Evolutionary conservation across 1,140 invertebrate genomes (phyloP), one percentile per base, ranked within the genome.

Genomic region (Caenorhabditis tropicalis): DNA sequence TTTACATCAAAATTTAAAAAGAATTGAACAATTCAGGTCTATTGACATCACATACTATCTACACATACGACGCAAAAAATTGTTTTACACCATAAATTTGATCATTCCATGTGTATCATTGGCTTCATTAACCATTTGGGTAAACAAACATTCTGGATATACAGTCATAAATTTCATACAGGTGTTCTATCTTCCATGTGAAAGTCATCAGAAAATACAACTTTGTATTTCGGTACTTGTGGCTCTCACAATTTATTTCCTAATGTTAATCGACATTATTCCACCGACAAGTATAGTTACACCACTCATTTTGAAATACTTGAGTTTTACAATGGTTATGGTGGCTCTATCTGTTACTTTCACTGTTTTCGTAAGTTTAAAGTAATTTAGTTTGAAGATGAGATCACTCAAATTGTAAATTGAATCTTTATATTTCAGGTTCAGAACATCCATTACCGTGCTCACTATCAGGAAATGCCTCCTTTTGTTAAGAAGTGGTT

Each of bases 381-480:
- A 1, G 3, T 27, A 79, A 31, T 79, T 79, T 48, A n/a, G n/a
- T n/a, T n/a, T n/a, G 7, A 39, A 79, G 39, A 16, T 36, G 39
- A 15, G 12, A 60, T 2, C 31, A 16, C 12, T 16, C 12, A 24
- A 29, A 49, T 24, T 27, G 33, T 46, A 27, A 9, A 56, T 16
- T 19, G n/a, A 6, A 51, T n/a, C n/a, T 19, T 51, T n/a, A 19
- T 12, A n/a, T 51, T 51, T 51, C 74, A 85, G 83, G 79, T 85
- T n/a, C 98, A 99, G 89, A 99, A 99, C 92, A 96, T 96, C 95
- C 99, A 99, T 91, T 99, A 98, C 93, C 93, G 97, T 91, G 96
- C 6, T 21, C 24, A 51, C 91, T 94, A 60, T 7, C 94, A 94
- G 88, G 92, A 95, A 88, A 98, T 98, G 96, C 96, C 96, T 9